These are phyloP conservation scores for Metaphire vulgaris DNA, from an alignment of 1,140 invertebrate genomes.

Conservation along the genomic window DNA sequence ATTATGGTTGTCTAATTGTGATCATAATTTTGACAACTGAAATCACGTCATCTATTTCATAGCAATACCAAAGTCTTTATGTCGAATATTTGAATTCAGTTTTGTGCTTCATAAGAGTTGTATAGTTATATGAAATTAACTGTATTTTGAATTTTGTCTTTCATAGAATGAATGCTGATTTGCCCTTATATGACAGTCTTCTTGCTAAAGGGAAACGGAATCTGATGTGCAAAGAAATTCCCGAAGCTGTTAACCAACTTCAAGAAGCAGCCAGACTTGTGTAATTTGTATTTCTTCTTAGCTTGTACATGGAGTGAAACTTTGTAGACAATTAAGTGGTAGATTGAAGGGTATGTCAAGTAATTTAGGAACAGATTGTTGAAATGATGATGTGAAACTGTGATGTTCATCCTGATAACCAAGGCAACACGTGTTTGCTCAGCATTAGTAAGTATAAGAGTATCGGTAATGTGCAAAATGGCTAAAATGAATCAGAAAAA, in stretches of 20 bases:
- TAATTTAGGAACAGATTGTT: background rate
- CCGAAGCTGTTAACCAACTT: conserved; percentile 65
- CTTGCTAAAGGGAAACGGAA: conserved; percentile 68
- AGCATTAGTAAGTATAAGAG: background rate
- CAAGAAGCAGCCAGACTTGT: conserved; percentile 68
- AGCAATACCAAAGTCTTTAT: no score
- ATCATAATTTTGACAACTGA: no score
- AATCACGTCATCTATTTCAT: no score
- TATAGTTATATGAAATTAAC: no score
- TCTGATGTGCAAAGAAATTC: conserved; percentile 71
- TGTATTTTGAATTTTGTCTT: background rate
- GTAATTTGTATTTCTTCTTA: conserved; percentile 35
- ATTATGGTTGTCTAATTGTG: no score
- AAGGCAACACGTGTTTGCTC: background rate
- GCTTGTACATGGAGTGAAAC: background rate
- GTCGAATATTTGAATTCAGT: no score
- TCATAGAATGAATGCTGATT: background rate
- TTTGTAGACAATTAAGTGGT: no score
- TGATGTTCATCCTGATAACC: background rate
- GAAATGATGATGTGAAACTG: background rate
- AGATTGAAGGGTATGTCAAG: background rate
- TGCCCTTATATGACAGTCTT: background rate
- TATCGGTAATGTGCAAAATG: background rate
- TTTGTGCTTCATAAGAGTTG: no score
- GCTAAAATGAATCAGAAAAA: no score